Base-by-base conservation (phyloP, 2,797 vertebrate genomes). In the Girardinus metallicus region DNA sequence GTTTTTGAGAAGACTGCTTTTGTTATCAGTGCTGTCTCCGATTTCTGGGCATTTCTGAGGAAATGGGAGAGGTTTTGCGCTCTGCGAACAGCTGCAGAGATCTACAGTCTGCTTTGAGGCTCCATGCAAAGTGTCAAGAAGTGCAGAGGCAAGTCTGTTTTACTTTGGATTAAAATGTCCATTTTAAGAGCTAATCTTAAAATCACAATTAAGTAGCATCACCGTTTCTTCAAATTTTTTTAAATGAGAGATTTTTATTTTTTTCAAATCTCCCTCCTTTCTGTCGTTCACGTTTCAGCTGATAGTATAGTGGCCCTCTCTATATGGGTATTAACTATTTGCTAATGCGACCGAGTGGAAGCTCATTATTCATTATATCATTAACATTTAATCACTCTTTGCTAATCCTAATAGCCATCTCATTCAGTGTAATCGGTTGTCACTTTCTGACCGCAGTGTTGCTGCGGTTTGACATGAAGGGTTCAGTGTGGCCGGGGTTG, bases 1-100 rank as follows among this genome's bases (percentile, higher is more conserved):
- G 88, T 93, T 94, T 93, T 93, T 93, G 82, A 92, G 84, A 92
- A 87, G 89, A 87, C 84, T 91, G 84, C 92, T 88, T 93, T 94
- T 92, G 90, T 94, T 94, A 94, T 95, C 90, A n/a, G 60, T 49
- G 76, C 80, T 73, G 87, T 92, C 92, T 94, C 78, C 83, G 89
- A 93, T 94, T 92, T 93, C 88, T 74, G 82, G 86, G 85, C 83
- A 83, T 90, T 92, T 93, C 43, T 92, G 85, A 92, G 92, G 93
- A 94, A 94, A 94, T 93, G 83, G 89, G 90, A 89, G 68, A 83
- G 82, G 73, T 88, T 92, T 89, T 84, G 76, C 80, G 79, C 81
- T 83, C 80, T 72, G 71, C 11, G 41, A 83, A 78, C 83, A 85
- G 85, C 86, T 68, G 60, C 85, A 51, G 49, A 83, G 81, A 73